Evolutionary conservation across 30 jellyfish, hydroid and myxozoan species (phyloP).

Genomic region (Aurelia aurita): DNA sequence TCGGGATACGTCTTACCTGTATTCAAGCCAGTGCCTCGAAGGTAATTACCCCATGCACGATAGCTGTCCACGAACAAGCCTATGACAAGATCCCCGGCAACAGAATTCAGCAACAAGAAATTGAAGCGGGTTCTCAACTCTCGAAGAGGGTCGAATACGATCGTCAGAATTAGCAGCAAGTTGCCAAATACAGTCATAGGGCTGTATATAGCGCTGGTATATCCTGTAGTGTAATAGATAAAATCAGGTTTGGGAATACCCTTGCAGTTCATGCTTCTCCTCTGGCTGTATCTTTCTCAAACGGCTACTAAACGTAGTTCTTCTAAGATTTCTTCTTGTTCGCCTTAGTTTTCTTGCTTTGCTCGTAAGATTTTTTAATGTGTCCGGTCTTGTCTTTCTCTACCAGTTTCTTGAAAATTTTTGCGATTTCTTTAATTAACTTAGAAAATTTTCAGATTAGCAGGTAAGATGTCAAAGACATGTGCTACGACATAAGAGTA

Average conservation of each 20-base stretch:
- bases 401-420: too few species aligned
- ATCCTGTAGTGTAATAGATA: neutral
- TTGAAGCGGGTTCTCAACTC: slow-evolving; percentile 39
- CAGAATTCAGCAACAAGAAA: neutral
- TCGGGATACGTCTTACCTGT: slow-evolving; percentile 14
- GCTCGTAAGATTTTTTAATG: too few species aligned
- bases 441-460: too few species aligned
- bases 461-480: too few species aligned
- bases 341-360: too few species aligned
- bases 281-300: too few species aligned
- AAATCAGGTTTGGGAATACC: slow-evolving; percentile 30
- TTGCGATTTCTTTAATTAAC: too few species aligned
- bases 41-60: slow-evolving; percentile 50
- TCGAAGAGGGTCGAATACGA: slow-evolving; percentile 21
- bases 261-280: slow-evolving; percentile 34
- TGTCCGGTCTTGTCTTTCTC: too few species aligned
- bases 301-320: too few species aligned
- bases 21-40: slow-evolving; percentile 9
- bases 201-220: slow-evolving; percentile 4
- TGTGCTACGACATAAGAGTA: too few species aligned
- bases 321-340: too few species aligned
- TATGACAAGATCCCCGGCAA: slow-evolving; percentile 14
- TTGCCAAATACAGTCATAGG: slow-evolving; percentile 40
- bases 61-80: slow-evolving; percentile 36
- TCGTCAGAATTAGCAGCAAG: slow-evolving; percentile 15